These are phyloP conservation scores for Scotopteryx bipunctaria DNA, from an alignment of 2,888 invertebrate species.

Conservation along the genomic window DNA sequence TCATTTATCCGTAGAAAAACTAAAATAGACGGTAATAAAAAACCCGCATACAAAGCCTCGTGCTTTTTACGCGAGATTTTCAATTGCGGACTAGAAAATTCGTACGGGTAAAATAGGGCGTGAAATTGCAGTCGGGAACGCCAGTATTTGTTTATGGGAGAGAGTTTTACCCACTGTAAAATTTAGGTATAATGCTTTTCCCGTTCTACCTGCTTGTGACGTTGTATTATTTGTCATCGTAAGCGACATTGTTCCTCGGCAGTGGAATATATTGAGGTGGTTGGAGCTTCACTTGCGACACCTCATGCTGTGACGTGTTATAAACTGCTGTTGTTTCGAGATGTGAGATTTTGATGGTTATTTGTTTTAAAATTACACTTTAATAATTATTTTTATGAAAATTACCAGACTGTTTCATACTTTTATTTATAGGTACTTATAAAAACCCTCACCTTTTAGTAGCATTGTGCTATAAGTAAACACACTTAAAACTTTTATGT, in stretches of 20 bases:
- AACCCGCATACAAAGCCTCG: constrained; percentile 60
- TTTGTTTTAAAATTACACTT: constrained; percentile 11
- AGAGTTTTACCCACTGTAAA: constrained; percentile 57
- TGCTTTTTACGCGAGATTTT: constrained; percentile 65
- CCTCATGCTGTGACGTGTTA: constrained; percentile 32
- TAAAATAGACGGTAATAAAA: constrained; percentile 70
- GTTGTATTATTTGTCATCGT: constrained; percentile 58
- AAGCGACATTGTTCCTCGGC: constrained; percentile 46
- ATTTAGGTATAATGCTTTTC: constrained; percentile 62
- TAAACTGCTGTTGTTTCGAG: constrained; percentile 21
- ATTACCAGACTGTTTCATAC: no score
- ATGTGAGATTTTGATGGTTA: constrained; percentile 12
- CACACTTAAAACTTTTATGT: no score
- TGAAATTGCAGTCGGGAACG: constrained; percentile 74
- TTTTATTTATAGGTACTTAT: not conserved
- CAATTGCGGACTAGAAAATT: constrained; percentile 68
- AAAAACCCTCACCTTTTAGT: no score
- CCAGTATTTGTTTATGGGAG: constrained; percentile 75
- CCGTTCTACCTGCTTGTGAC: constrained; percentile 51
- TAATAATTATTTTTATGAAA: no score
- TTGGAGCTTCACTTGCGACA: constrained; percentile 32
- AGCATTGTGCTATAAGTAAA: no score
- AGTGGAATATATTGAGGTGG: constrained; percentile 32
- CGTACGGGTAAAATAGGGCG: constrained; percentile 75
- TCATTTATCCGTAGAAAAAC: constrained; percentile 64